phyloP scores from a whole-genome alignment of 2,888 invertebrate genomes.

The Tachina grossa region DNA sequence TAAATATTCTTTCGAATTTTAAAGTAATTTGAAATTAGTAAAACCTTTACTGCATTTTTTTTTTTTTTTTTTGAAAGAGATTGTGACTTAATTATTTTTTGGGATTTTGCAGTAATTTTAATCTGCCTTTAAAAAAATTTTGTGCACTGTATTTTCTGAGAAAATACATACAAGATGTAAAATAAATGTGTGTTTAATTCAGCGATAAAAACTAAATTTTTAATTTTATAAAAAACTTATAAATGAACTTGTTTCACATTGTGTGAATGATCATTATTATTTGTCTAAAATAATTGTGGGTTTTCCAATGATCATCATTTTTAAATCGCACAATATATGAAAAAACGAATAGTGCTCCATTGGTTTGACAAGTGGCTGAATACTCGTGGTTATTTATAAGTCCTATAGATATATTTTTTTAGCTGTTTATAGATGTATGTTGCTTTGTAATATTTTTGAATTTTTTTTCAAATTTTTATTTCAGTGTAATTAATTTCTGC shows the following conservation, averaged over 20 bases:
- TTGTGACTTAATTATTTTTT: not conserved
- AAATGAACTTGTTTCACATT: constrained; percentile 60
- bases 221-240: constrained; percentile 28
- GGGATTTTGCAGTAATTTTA: not conserved
- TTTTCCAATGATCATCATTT: constrained; percentile 26
- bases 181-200: constrained; percentile 49
- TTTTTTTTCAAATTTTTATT: not conserved
- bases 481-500: constrained; percentile 12
- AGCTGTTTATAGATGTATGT: too few species aligned
- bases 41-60: too few species aligned
- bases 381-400: constrained; percentile 72
- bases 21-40: too few species aligned
- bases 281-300: not conserved
- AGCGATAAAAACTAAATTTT: constrained; percentile 45
- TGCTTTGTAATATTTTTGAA: not conserved
- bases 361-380: constrained; percentile 73
- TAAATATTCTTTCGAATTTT: too few species aligned
- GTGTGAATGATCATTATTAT: constrained; percentile 49
- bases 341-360: constrained; percentile 44
- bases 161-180: not conserved
- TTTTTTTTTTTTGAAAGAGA: too few species aligned
- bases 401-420: constrained; percentile 22
- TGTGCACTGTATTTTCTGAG: not conserved
- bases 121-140: not conserved
- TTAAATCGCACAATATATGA: not conserved